Base-by-base conservation (phyloP, 2,113 vertebrate genomes). In the Sebastes fasciatus region DNA sequence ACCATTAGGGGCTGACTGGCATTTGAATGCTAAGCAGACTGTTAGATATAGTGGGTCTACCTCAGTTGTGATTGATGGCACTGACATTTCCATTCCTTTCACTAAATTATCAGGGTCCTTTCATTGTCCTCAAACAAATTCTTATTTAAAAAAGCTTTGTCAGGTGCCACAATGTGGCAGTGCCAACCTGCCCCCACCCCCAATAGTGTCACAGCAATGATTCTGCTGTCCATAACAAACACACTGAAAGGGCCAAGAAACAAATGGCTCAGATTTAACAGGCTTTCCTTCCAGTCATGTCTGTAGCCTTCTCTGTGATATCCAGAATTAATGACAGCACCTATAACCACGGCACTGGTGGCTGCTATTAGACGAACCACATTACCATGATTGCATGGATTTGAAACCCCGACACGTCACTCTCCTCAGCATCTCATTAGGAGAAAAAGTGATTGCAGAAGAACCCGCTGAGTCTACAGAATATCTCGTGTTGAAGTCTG, bases 71-170 rank as follows among this genome's bases (percentile, higher is more conserved):
- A 96, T 94, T 94, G 95, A 95, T 96, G 89, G 88, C 88, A 46
- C 85, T 95, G 96, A 94, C 94, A 95, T 96, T 97, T 96, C 92
- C 83, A 92, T 96, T 95, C 91, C 84, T 92, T 94, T 93, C 93
- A 93, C 90, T 93, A 88, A 95, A 95, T 94, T 91, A 94, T 95
- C 87, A 85, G 84, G 83, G 76, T 91, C 82, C 89, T 91, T 94
- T 94, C 92, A 92, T 93, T 96, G 94, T 94, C 90, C 93, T 96
- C 91, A 93, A 92, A 86, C 94, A 94, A 95, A 94, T 96, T 94
- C 94, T 87, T 93, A 94, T 86, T 94, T 94, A 94, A 94, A 94
- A 94, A 93, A 92, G 89, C 93, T 92, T 95, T 95, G 93, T 95
- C 92, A 94, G 93, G 92, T 94, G 85, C 75, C 55, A 81, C 87